Evolutionary conservation across 2,113 vertebrate species (phyloP), one percentile per base, ranked within the genome.

Genomic region (Syrrhaptes paradoxus): DNA sequence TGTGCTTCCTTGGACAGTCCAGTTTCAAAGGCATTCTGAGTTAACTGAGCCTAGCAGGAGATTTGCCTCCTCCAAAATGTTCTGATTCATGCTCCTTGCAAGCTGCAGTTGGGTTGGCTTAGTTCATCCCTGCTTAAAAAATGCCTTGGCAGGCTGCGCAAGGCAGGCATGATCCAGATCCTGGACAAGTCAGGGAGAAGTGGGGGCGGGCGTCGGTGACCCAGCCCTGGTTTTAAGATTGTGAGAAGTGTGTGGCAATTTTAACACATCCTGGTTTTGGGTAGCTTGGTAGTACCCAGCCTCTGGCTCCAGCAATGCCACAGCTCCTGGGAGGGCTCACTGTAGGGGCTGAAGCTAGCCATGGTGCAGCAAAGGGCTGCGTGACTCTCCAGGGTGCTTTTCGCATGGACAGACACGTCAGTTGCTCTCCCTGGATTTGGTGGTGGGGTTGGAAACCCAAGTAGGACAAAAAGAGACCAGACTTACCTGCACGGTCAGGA

Each of bases 11-110:
- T 51, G 67, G 61, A 59, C 24, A 36, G 77, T 43, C 81, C 52
- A 12, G 20, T 84, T 88, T n/a, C 2, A 4, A n/a, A 83, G 51
- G 52, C 52, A 25, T 89, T 87, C 57, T 75, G 51, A 52, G 9
- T 48, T 59, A 10, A 45, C 68, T 41, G 72, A 81, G 72, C 59
- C 88, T 85, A 55, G 38, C 41, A 52, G 72, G 59, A 75, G 83
- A 12, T 63, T 36, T 97, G 94, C 80, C 93, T 92, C 45, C 61
- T 78, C 73, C 26, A 10, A 49, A 7, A 87, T 68, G 68, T 85
- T 93, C 86, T 57, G 32, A 73, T 88, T 95, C 31, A 29, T 57
- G 34, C 66, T 92, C 43, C 73, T 84, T 66, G 45, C 43, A 28
- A 36, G 75, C 88, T 84, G 51, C 74, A 67, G 34, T 24, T 87